These are phyloP conservation scores for Lates calcarifer DNA, from an alignment of 2,113 vertebrate genomes.

Conservation along the genomic window DNA sequence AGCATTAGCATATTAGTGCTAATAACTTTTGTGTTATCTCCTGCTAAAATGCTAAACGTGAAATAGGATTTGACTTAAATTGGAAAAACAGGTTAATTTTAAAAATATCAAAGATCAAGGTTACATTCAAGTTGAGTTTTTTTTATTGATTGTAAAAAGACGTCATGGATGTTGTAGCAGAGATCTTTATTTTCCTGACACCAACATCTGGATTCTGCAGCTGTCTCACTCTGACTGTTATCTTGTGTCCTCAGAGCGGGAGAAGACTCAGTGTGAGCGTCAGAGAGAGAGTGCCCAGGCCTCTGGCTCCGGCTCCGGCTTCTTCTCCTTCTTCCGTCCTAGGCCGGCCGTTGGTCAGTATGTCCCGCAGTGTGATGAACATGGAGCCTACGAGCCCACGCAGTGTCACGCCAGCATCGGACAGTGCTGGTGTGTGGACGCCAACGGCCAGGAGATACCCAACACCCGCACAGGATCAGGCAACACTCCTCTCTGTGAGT, in stretches of 20 bases:
- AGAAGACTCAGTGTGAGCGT: slow-evolving; percentile 88
- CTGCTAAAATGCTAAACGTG: no score
- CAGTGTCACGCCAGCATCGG: slow-evolving; percentile 87
- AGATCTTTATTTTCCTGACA: not conserved
- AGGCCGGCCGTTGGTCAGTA: slow-evolving; percentile 75
- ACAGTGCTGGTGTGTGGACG: slow-evolving; percentile 93
- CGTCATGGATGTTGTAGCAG: not conserved
- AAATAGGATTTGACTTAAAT: no score
- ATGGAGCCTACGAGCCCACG: slow-evolving; percentile 86
- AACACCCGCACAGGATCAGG: slow-evolving; percentile 85
- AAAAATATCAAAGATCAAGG: no score
- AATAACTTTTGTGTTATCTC: no score
- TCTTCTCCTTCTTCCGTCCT: slow-evolving; percentile 56
- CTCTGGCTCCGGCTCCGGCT: slow-evolving; percentile 1
- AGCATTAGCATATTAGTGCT: no score
- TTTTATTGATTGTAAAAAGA: no score
- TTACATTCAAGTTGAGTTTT: no score
- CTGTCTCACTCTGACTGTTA: not conserved
- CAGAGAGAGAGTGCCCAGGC: slow-evolving; percentile 81
- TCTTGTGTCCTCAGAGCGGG: slow-evolving; percentile 75
- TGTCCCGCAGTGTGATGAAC: slow-evolving; percentile 88
- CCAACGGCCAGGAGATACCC: slow-evolving; percentile 87
- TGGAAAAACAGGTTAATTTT: no score
- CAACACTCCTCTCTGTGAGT: slow-evolving; percentile 88
- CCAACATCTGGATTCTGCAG: not conserved